Conservation (phyloP, 2,888 invertebrate genomes). For the Tenthredo notha region DNA sequence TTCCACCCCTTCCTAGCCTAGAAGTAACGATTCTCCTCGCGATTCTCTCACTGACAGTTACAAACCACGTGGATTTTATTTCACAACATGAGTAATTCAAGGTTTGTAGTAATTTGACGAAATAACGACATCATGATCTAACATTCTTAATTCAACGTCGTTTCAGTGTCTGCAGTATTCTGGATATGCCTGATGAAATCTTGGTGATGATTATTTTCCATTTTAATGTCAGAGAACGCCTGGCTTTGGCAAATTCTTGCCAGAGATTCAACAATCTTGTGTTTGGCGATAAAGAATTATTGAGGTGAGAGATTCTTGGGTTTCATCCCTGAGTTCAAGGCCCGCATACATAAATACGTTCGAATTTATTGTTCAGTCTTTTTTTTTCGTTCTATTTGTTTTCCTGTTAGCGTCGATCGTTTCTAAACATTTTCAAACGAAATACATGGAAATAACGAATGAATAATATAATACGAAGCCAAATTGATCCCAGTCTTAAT, state of each 20-base stretch:
- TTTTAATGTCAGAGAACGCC: neutral
- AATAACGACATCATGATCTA: neutral
- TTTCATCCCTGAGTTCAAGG: neutral
- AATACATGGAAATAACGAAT: neutral
- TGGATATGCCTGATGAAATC: slow-evolving; percentile 32
- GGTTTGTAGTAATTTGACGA: neutral
- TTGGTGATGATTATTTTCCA: neutral
- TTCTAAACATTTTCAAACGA: too few species aligned
- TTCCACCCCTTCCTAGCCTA: neutral
- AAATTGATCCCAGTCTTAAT: neutral
- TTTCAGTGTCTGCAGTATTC: neutral
- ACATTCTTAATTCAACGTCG: neutral
- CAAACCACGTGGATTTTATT: neutral
- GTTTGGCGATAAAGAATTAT: neutral
- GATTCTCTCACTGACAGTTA: neutral
- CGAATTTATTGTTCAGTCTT: neutral
- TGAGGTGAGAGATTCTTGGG: neutral
- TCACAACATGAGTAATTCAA: neutral
- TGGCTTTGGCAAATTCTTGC: neutral
- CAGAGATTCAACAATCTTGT: neutral
- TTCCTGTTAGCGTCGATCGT: too few species aligned
- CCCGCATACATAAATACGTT: neutral
- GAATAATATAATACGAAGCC: neutral
- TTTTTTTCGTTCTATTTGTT: neutral
- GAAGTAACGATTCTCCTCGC: neutral